Evolutionary conservation across 1,140 invertebrate genomes (phyloP), one percentile per base, ranked within the genome.

Genomic region (Gryllus bimaculatus): DNA sequence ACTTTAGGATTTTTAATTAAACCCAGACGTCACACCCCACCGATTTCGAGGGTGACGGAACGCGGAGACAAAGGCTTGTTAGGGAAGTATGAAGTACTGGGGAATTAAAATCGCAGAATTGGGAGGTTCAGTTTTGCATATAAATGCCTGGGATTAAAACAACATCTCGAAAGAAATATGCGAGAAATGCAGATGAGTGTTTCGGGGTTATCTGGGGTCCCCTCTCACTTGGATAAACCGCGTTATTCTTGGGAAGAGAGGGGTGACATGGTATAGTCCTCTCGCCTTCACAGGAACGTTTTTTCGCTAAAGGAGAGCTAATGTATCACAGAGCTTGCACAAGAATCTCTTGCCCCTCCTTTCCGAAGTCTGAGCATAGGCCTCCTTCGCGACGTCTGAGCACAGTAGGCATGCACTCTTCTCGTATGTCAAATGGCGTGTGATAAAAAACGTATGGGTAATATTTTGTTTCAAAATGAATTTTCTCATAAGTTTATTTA

Each of bases 51-150:
- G 26, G 26, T 39, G 54, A 66, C 54, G 54, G 18, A 66, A 13
- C 10, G 54, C 54, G 26, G 26, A 39, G 26, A 39, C 26, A 39
- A 39, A 39, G 26, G 54, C 54, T 66, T 66, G 54, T 66, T 66
- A 66, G 54, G 18, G 54, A 66, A 66, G 54, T 66, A 66, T 66
- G 54, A 66, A 66, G 54, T 66, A 66, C 10, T 18, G 18, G 10
- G 54, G 54, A 66, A 66, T 66, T 66, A 66, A 39, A 66, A 66
- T 66, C 54, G 54, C 54, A 66, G 54, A 66, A 66, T 66, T 66
- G 54, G 54, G 18, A 66, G 54, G 54, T 13, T 66, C 54, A 66
- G 54, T 66, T 66, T 66, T 66, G 54, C 54, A 66, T 66, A 66
- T 66, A 66, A 66, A 66, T 66, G 18, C 54, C 10, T 10, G 2